phyloP scores from a whole-genome alignment of 23 tunicate species.

The Halocynthia roretzi region DNA sequence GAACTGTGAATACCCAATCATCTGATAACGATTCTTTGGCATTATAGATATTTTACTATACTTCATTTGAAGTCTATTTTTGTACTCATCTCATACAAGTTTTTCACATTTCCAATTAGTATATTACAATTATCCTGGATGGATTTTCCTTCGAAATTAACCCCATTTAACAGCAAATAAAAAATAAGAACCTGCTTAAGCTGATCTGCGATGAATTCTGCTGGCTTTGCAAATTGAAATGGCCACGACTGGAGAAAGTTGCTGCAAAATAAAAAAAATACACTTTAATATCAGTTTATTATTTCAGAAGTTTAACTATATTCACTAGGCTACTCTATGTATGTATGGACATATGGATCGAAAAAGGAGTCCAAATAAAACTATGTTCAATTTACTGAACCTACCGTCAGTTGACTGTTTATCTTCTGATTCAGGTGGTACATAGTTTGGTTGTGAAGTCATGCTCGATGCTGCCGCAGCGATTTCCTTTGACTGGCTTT shows the following conservation, averaged over 20 bases:
- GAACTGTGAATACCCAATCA: no score
- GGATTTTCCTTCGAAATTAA: no score
- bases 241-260: conserved; percentile 24
- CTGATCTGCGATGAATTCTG: conserved; percentile 2
- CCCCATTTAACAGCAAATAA: neutral
- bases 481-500: conserved; percentile 53
- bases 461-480: conserved; percentile 48
- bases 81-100: no score
- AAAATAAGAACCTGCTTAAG: neutral
- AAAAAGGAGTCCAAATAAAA: no score
- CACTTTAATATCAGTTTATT: neutral
- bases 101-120: no score
- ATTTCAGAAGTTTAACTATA: no score
- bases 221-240: conserved; percentile 27
- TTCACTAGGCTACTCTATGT: no score
- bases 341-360: no score
- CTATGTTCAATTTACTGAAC: no score
- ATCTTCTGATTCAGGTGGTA: conserved; percentile 3
- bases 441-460: conserved; percentile 14
- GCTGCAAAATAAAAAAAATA: conserved; percentile 10
- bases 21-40: neutral
- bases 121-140: no score
- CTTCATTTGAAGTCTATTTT: neutral
- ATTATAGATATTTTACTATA: neutral
- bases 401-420: neutral